Conservation (phyloP, 2,888 invertebrate genomes). For the Drosophila formosana region DNA sequence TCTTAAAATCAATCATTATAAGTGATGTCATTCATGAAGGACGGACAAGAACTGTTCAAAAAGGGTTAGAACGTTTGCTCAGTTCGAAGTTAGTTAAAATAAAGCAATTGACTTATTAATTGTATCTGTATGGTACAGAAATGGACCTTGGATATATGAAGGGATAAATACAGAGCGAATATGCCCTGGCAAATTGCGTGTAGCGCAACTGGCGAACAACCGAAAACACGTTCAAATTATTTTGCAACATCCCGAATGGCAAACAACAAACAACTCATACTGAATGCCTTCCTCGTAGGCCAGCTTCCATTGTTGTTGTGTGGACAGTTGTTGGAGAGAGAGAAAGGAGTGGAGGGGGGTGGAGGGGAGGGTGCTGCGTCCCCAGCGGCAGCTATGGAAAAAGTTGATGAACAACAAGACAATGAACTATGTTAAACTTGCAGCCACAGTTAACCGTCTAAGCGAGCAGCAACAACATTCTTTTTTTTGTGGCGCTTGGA, state of each 20-base stretch:
- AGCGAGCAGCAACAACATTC: slow-evolving; percentile 33
- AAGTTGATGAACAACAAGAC: slow-evolving; percentile 77
- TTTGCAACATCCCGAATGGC: slow-evolving; percentile 42
- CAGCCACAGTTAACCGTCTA: slow-evolving; percentile 58
- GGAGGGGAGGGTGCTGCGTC: slow-evolving; percentile 6
- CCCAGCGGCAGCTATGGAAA: slow-evolving; percentile 53
- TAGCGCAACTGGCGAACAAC: slow-evolving; percentile 38
- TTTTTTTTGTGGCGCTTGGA: slow-evolving; percentile 14
- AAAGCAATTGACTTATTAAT: too few species aligned
- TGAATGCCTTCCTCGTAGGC: slow-evolving; percentile 38
- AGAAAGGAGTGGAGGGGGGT: not conserved
- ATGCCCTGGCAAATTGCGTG: not conserved
- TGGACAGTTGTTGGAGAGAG: slow-evolving; percentile 32
- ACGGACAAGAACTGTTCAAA: too few species aligned
- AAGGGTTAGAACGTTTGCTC: too few species aligned
- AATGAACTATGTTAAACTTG: slow-evolving; percentile 74
- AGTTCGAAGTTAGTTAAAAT: too few species aligned
- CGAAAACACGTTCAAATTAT: slow-evolving; percentile 61
- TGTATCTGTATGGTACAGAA: too few species aligned
- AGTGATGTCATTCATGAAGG: too few species aligned
- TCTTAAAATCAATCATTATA: too few species aligned
- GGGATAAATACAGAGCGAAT: not conserved
- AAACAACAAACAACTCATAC: slow-evolving; percentile 13
- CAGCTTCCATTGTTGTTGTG: slow-evolving; percentile 37
- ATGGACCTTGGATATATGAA: too few species aligned